phyloP scores from a whole-genome alignment of 2,113 vertebrate species.

The Oncorhynchus kisutch region DNA sequence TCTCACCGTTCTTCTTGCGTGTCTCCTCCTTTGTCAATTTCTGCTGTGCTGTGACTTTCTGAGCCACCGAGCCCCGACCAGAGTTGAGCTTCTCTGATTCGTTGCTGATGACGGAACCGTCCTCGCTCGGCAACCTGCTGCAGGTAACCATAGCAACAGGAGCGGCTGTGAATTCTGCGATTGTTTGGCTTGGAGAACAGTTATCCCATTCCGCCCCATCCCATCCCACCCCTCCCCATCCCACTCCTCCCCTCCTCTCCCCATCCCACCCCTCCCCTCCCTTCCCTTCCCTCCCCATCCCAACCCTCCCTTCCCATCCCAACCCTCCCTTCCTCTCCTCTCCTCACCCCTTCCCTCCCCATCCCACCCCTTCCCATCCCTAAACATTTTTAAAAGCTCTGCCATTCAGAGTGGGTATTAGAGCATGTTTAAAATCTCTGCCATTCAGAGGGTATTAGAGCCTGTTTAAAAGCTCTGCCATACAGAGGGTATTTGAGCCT shows the following conservation, averaged over 20 bases:
- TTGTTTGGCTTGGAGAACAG: constrained; percentile 71
- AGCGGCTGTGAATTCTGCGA: constrained; percentile 77
- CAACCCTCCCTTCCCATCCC: too few relatives aligned
- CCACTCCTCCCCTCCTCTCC: constrained; percentile 14
- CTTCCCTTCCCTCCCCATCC: too few relatives aligned
- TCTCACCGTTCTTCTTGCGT: constrained; percentile 89
- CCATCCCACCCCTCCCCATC: constrained; percentile 29
- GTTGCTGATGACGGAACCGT: constrained; percentile 93
- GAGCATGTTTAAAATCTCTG: too few relatives aligned
- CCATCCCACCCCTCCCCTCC: background rate
- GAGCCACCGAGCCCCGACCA: constrained; percentile 78
- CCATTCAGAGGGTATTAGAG: too few relatives aligned
- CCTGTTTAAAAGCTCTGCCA: too few relatives aligned
- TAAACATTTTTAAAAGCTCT: too few relatives aligned
- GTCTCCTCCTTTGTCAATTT: constrained; percentile 88
- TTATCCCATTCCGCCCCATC: constrained; percentile 60
- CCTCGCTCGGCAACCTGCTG: constrained; percentile 93
- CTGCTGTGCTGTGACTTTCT: constrained; percentile 85
- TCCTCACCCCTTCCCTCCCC: too few relatives aligned
- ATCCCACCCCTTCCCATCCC: background rate
- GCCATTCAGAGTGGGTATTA: too few relatives aligned
- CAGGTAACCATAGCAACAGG: constrained; percentile 96
- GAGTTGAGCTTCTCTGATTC: constrained; percentile 91
- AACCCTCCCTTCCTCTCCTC: too few relatives aligned
- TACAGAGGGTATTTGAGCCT: too few relatives aligned